Percentiles rank a stretch among this genome's conserved stretches.
Evolutionary conservation across 2,888 invertebrate species (phyloP).

Genomic region (Archips crataeganus): DNA sequence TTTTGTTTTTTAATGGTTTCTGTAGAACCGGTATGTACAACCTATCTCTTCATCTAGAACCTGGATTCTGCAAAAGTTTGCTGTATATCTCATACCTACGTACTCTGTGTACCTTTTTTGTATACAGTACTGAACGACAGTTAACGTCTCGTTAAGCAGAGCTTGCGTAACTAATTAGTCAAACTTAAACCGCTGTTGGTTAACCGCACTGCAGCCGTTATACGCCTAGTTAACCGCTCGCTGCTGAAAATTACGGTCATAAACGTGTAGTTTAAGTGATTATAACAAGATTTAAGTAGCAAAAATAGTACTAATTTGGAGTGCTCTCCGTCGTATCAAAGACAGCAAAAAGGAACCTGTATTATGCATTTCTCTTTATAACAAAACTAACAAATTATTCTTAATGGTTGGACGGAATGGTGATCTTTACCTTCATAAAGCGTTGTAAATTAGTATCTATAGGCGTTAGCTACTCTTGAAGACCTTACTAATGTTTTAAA

Average conservation of each 20-base stretch:
- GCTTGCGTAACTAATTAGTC: constrained; percentile 37
- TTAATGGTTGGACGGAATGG: too few relatives aligned
- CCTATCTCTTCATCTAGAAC: not conserved
- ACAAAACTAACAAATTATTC: too few relatives aligned
- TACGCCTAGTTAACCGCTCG: constrained; percentile 18
- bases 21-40: not conserved
- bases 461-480: too few relatives aligned
- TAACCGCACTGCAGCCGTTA: constrained; percentile 19
- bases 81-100: not conserved
- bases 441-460: too few relatives aligned
- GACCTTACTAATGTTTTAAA: too few relatives aligned
- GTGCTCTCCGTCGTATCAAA: not conserved
- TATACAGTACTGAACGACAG: constrained; percentile 11
- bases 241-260: constrained; percentile 8
- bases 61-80: not conserved
- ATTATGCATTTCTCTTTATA: too few relatives aligned
- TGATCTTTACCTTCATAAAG: too few relatives aligned
- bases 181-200: constrained; percentile 24
- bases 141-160: constrained; percentile 17
- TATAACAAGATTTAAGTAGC: not conserved
- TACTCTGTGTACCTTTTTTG: not conserved
- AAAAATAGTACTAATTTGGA: not conserved
- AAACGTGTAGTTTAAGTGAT: constrained; percentile 21
- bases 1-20: not conserved
- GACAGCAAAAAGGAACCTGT: not conserved